phyloP scores from a whole-genome alignment of 2,888 invertebrate genomes.

The Baronia brevicornis region DNA sequence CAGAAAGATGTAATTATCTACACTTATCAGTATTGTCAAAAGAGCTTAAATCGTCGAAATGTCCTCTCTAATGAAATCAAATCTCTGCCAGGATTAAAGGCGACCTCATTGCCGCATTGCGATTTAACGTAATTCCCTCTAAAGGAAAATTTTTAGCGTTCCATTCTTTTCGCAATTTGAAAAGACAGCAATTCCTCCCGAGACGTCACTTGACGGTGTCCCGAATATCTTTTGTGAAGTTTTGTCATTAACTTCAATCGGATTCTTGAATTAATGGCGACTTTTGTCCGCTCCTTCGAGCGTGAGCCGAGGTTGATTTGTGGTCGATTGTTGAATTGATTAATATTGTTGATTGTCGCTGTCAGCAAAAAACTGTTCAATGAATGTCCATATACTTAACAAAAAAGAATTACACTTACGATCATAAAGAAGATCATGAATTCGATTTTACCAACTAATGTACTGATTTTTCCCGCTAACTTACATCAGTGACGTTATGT shows the following conservation, averaged over 20 bases:
- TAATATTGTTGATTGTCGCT: too few relatives aligned
- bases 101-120: conserved; percentile 18
- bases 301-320: conserved; percentile 24
- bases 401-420: too few relatives aligned
- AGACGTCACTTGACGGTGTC: conserved; percentile 32
- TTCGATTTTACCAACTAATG: too few relatives aligned
- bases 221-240: conserved; percentile 42
- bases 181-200: conserved; percentile 28
- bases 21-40: conserved; percentile 21
- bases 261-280: conserved; percentile 28
- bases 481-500: too few relatives aligned
- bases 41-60: conserved; percentile 37
- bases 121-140: conserved; percentile 23
- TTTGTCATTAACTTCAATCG: conserved; percentile 39
- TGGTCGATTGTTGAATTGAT: conserved; percentile 35
- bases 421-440: too few relatives aligned
- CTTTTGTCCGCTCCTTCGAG: conserved; percentile 21
- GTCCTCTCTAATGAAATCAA: conserved; percentile 47
- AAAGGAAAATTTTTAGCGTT: conserved; percentile 33
- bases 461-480: too few relatives aligned
- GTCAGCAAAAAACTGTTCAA: too few relatives aligned
- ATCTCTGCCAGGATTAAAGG: conserved; percentile 40
- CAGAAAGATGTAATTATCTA: conserved; percentile 10
- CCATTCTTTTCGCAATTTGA: conserved; percentile 32
- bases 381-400: too few relatives aligned